Evolutionary conservation across 2,113 vertebrate genomes (phyloP).

Genomic region (Nesoenas mayeri): DNA sequence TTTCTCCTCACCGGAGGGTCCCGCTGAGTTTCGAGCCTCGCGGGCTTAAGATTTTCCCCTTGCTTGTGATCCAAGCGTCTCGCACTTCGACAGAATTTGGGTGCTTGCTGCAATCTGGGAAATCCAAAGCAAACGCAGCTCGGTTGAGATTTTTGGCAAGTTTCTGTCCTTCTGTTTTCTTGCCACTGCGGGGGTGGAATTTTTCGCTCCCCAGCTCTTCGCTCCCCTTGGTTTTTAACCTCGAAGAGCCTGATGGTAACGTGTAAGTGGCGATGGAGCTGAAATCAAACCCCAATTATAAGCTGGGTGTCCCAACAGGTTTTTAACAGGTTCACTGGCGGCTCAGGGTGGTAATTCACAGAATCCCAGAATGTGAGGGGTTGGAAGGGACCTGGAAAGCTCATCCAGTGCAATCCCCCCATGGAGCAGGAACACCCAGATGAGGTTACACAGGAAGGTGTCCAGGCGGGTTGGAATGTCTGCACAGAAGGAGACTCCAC

Average conservation of each 20-base stretch:
- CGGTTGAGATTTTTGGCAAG: not conserved
- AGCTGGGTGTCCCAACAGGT: fast-evolving
- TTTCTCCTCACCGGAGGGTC: not conserved
- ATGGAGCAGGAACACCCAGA: no score
- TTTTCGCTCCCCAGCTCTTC: not conserved
- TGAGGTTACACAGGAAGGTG: no score
- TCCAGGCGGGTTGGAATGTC: no score
- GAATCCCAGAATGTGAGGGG: no score
- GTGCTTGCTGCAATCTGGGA: not conserved
- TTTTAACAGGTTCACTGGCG: fast-evolving
- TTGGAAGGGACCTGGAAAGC: no score
- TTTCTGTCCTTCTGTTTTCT: not conserved
- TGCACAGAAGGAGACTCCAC: no score
- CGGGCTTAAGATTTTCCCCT: not conserved
- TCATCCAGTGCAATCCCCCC: no score
- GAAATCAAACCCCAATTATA: fast-evolving
- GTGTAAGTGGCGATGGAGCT: fast-evolving
- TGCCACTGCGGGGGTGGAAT: not conserved
- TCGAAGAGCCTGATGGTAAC: fast-evolving
- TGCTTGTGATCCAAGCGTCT: fast-evolving
- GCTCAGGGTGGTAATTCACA: not conserved
- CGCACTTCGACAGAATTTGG: fast-evolving
- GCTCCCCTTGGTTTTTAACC: not conserved
- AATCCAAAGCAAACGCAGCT: not conserved
- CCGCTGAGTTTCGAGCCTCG: fast-evolving